Conservation (phyloP, 2,797 vertebrate genomes). For the Rhynchonycteris naso region DNA sequence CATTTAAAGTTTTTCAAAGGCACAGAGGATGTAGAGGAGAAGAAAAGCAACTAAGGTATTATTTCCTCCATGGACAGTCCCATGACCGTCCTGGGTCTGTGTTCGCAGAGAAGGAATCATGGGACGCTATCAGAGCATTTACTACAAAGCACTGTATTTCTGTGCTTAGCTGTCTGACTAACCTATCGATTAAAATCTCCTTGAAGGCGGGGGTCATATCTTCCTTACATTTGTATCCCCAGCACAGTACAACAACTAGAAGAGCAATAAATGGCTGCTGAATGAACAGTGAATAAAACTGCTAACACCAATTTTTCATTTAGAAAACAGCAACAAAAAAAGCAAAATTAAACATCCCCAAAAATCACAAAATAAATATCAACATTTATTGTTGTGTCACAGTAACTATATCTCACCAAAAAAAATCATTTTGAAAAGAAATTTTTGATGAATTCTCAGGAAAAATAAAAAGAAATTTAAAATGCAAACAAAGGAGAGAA, state of each 20-base stretch:
- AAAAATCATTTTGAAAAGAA: conserved; percentile 47
- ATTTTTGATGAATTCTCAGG: conserved; percentile 24
- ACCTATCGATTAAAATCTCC: background rate
- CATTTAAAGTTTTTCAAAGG: conserved; percentile 4
- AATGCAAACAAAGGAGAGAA: background rate
- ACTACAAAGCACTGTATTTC: background rate
- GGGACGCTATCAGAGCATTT: background rate
- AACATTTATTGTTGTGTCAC: background rate
- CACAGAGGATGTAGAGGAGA: background rate
- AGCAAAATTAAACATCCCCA: background rate
- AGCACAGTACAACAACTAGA: background rate
- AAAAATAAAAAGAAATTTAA: conserved; percentile 41
- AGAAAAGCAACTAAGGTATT: background rate
- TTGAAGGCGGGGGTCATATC: background rate
- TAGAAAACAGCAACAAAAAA: conserved; percentile 22
- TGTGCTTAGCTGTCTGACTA: background rate
- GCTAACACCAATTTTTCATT: background rate
- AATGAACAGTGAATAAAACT: background rate
- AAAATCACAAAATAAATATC: background rate
- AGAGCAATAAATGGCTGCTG: background rate
- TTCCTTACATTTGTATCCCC: background rate
- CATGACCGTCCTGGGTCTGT: background rate
- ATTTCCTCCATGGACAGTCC: background rate
- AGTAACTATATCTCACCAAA: background rate
- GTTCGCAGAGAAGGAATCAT: background rate